Evolutionary conservation across 92 coral and sea anemone species (phyloP).

Genomic region (Bergia sp.): DNA sequence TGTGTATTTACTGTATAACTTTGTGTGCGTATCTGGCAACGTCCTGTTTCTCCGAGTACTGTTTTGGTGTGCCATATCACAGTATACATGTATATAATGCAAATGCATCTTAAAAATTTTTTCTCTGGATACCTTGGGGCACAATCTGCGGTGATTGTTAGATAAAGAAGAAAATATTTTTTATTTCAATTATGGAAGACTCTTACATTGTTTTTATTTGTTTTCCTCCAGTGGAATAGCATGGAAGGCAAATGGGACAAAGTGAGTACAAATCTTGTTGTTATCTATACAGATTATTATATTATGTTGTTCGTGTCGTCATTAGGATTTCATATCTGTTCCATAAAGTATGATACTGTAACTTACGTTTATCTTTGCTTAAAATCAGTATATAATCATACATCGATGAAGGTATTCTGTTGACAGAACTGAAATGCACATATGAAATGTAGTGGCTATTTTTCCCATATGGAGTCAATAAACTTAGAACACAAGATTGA

Average conservation of each 20-base stretch:
- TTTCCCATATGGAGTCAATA: too few relatives aligned
- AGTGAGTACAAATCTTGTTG: slow-evolving; percentile 47
- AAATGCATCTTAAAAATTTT: too few relatives aligned
- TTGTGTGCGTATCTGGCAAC: not conserved
- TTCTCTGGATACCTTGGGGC: not conserved
- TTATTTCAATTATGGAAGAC: not conserved
- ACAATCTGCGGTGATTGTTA: not conserved
- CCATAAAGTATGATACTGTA: too few relatives aligned
- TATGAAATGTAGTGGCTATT: too few relatives aligned
- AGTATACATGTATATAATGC: too few relatives aligned
- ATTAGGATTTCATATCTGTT: too few relatives aligned
- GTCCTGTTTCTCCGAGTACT: not conserved
- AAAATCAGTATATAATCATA: too few relatives aligned
- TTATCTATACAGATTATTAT: not conserved
- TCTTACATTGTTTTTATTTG: not conserved
- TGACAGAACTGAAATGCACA: too few relatives aligned
- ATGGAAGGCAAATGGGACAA: slow-evolving; percentile 96
- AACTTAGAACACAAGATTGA: too few relatives aligned
- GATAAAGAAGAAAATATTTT: not conserved
- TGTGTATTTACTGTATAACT: not conserved
- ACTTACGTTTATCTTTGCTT: too few relatives aligned
- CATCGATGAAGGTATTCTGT: too few relatives aligned
- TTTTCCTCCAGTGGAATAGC: slow-evolving; percentile 87
- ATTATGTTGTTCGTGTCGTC: too few relatives aligned
- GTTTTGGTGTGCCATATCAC: not conserved